Base-by-base conservation (phyloP, 2,797 vertebrate genomes). In the Ptychadena robeensis region DNA sequence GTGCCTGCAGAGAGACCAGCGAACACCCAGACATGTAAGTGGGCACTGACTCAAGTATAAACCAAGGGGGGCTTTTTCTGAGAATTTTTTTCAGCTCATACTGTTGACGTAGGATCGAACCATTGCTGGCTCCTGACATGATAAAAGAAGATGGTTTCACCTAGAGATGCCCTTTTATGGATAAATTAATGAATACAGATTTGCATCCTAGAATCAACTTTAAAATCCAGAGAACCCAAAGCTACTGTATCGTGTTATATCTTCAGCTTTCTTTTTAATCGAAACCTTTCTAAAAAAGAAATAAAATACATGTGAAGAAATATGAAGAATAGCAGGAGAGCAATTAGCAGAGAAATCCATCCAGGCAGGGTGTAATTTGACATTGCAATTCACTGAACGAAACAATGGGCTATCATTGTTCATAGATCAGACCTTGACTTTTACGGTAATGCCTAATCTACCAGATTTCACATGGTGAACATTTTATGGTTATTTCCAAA, bases 401-500 rank as follows among this genome's bases (percentile, higher is more conserved):
- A 32, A 18, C 15, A 65, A 32, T 14, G 14, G 18, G 9, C 18
- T 2, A 0, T 2, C 18, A 22, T 32, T 66, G 64, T 22, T 34
- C 64, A 32, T 2, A 32, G 32, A 22, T 34, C 14, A 66, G 34
- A 66, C 44, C 66, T 11, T 37, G 66, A 68, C 66, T 35, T 66
- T 68, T 25, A 10, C 22, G 0, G 65, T 11, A 34, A 22, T 30
- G 12, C 31, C 8, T 67, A n/a, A 34, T 35, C 25, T 68, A 3
- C 30, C 28, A 48, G 2, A 44, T 48, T 37, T 31, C 74, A 48
- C 37, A 27, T 48, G 30, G 74, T 25, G 11, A 48, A 66, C 10
- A 34, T 32, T 78, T 67, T 3, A 48, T 14, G 3, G 28, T 66
- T 44, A 14, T 64, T 75, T 76, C 28, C 25, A 64, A 65, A 77